Percentiles rank a stretch among this genome's conserved stretches.
These are phyloP conservation scores for Lycocerus yunnanus DNA, from an alignment of 2,888 invertebrate species.

Conservation along the genomic window DNA sequence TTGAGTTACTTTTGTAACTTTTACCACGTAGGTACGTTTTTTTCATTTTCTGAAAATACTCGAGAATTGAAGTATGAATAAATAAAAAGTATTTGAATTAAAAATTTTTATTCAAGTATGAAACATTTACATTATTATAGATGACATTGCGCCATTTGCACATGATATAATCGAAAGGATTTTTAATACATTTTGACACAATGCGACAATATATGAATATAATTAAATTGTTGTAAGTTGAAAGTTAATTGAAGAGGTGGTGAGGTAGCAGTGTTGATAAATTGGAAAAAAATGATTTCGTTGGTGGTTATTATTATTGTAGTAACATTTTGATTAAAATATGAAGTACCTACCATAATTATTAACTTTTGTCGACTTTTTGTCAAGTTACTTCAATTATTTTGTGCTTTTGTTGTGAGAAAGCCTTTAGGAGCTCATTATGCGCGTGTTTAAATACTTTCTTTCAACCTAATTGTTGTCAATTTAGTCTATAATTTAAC, in stretches of 20 bases:
- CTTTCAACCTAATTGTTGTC: constrained; percentile 33
- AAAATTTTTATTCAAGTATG: neutral
- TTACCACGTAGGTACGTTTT: neutral
- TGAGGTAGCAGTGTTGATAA: neutral
- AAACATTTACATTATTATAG: neutral
- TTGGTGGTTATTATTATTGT: neutral
- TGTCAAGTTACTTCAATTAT: neutral
- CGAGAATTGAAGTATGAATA: neutral
- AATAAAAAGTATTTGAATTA: neutral
- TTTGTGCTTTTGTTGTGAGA: neutral
- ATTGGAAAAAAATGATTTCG: neutral
- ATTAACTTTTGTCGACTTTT: neutral
- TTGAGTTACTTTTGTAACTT: neutral
- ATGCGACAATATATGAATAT: neutral
- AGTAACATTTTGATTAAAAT: neutral
- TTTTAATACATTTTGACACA: neutral
- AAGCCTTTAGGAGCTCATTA: constrained; percentile 19
- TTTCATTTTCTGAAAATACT: neutral
- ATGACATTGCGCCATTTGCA: neutral
- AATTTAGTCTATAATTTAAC: constrained; percentile 38
- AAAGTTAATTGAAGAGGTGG: neutral
- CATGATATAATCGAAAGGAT: neutral
- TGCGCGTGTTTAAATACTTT: constrained; percentile 26
- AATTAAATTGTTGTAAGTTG: neutral
- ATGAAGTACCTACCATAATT: neutral